Evolutionary conservation across 2,888 invertebrate genomes (phyloP).

Genomic region (Chelonus formosanus): DNA sequence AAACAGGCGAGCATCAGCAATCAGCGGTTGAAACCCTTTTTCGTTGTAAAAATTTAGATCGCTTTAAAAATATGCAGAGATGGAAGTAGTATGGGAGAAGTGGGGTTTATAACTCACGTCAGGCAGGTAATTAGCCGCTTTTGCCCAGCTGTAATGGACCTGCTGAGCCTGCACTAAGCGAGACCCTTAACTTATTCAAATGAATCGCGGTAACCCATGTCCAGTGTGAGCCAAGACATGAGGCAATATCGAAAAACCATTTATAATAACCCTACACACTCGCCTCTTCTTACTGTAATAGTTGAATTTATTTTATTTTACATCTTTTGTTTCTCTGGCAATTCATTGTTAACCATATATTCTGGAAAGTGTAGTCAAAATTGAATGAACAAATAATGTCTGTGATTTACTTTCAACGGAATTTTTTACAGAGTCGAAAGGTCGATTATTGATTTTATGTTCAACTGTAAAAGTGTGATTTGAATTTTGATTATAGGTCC

Average conservation of each 20-base stretch:
- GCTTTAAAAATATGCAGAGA: conserved; percentile 55
- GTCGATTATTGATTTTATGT: conserved; percentile 64
- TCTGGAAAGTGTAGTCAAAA: neutral
- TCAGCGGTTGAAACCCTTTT: conserved; percentile 37
- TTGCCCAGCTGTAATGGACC: conserved; percentile 65
- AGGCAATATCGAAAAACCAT: conserved; percentile 65
- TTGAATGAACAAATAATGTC: conserved; percentile 8
- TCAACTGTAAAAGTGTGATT: conserved; percentile 64
- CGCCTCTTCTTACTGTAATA: conserved; percentile 49
- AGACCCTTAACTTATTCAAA: conserved; percentile 65
- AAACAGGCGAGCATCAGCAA: conserved; percentile 11
- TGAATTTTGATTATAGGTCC: conserved; percentile 64
- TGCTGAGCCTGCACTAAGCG: conserved; percentile 61
- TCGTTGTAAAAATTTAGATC: conserved; percentile 52
- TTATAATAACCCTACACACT: conserved; percentile 59
- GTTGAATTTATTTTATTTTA: neutral
- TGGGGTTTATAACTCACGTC: conserved; percentile 65
- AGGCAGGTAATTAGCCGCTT: conserved; percentile 66
- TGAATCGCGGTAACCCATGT: conserved; percentile 64
- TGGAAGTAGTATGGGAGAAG: conserved; percentile 38
- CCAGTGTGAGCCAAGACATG: conserved; percentile 57
- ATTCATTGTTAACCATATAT: neutral
- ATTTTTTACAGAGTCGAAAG: conserved; percentile 47
- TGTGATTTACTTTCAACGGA: conserved; percentile 54
- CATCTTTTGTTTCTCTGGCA: neutral